Evolutionary conservation across 1,140 invertebrate species (phyloP).

Genomic region (Drosophila nebulosa): DNA sequence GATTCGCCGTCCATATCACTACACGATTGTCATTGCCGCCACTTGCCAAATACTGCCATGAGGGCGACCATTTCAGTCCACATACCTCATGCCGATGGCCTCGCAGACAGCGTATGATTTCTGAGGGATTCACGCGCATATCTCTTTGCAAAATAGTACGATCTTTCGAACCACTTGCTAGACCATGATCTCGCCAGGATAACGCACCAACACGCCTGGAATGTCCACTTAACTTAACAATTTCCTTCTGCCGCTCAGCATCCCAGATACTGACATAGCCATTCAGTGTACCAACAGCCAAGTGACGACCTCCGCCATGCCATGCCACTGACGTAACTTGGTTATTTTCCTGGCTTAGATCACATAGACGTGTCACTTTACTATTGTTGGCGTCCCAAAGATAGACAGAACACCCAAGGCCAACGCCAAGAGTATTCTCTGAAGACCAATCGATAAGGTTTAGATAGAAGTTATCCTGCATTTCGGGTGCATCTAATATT

Average conservation of each 20-base stretch:
- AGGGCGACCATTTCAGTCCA: slow-evolving; percentile 99
- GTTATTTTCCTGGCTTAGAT: slow-evolving; percentile 94
- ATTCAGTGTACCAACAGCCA: slow-evolving; percentile 97
- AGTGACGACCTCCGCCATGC: slow-evolving; percentile 96
- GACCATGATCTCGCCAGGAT: slow-evolving; percentile 97
- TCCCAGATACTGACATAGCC: slow-evolving; percentile 98
- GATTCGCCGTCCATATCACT: slow-evolving; percentile 97
- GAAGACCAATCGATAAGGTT: slow-evolving; percentile 99
- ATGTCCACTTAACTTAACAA: slow-evolving; percentile 94
- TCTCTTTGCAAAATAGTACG: slow-evolving; percentile 96
- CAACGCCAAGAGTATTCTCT: slow-evolving; percentile 98
- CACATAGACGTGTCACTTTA: slow-evolving; percentile 96
- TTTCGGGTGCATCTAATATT: slow-evolving; percentile 96
- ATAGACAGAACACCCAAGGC: slow-evolving; percentile 98
- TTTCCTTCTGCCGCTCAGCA: slow-evolving; percentile 92
- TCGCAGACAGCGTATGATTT: slow-evolving; percentile 88
- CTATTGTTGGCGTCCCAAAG: slow-evolving; percentile 99
- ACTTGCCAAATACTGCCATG: slow-evolving; percentile 97
- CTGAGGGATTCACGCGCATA: slow-evolving; percentile 89
- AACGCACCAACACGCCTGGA: slow-evolving; percentile 95
- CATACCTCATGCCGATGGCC: slow-evolving; percentile 98
- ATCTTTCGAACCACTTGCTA: slow-evolving; percentile 97
- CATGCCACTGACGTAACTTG: slow-evolving; percentile 98
- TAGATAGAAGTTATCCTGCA: slow-evolving; percentile 99
- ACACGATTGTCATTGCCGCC: slow-evolving; percentile 99